Base-by-base conservation (phyloP, 2,113 vertebrate genomes). In the Myiozetetes cayanensis region DNA sequence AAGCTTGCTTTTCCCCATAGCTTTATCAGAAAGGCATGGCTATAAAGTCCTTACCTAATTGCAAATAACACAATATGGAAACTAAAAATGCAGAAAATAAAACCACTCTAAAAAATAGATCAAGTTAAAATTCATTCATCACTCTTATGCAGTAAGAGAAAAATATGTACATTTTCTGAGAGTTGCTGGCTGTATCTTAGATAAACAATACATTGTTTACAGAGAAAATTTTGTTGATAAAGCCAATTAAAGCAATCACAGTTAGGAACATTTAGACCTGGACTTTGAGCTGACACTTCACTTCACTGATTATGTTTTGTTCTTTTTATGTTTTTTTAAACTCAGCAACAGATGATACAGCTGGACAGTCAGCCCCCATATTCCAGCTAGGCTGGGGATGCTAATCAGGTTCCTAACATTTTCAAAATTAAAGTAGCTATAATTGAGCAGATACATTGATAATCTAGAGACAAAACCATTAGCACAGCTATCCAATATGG, bases 401-500 rank as follows among this genome's bases (percentile, higher is more conserved):
- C 67, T 91, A 81, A 67, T 82, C n/a, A 90, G 71, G 6, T 71
- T 87, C 73, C 63, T 96, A 76, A 72, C 25, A 93, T 85, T 94
- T 92, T 75, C 52, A 93, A 85, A 97, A 66, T 28, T 68, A 68
- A 82, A 73, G 63, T 61, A 80, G 47, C 66, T 89, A 43, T 50
- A 70, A 82, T 68, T 90, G 77, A 96, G 66, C n/a, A 86, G 85
- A 87, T 87, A 37, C 13, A 67, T 58, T 70, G 39, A 53, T 94
- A 63, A 78, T 89, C 58, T 47, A 74, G 74, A 95, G 74, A 87
- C 17, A 96, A 96, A 88, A 67, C 80, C 75, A 94, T 93, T 96
- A 96, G 62, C 49, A 71, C 59, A 74, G n/a, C 46, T 95, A 39
- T 92, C 35, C 39, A 41, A 41, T 41, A 41, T 41, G 39, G 39